Percentiles rank a stretch among this genome's conserved stretches.
phyloP scores from a whole-genome alignment of 2,888 invertebrate genomes.

The Galerucella nymphaeae region DNA sequence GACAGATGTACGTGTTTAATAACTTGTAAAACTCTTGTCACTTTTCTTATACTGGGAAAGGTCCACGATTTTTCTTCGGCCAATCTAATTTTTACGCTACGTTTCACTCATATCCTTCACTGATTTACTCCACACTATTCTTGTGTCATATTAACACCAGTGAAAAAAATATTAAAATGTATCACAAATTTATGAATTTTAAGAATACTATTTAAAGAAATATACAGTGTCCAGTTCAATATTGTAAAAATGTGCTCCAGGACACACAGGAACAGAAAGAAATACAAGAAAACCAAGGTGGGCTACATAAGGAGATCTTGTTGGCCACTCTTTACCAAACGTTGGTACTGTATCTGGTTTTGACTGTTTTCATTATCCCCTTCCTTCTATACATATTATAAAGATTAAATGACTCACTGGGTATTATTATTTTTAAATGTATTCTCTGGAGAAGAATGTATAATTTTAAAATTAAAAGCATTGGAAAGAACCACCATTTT shows the following conservation, averaged over 20 bases:
- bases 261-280: too few species aligned
- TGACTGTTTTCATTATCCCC: too few species aligned
- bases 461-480: constrained; percentile 11
- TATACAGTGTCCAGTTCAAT: neutral
- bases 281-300: too few species aligned
- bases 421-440: neutral
- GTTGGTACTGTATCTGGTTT: too few species aligned
- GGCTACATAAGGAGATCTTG: too few species aligned
- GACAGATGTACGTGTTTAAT: constrained; percentile 66
- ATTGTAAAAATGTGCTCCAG: neutral
- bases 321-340: too few species aligned
- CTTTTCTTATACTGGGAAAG: constrained; percentile 54
- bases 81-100: constrained; percentile 57
- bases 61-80: constrained; percentile 53
- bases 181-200: neutral
- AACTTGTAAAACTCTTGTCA: constrained; percentile 63
- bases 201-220: neutral
- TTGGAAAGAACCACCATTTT: neutral
- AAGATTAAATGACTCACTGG: neutral
- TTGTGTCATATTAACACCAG: neutral
- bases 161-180: neutral
- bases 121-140: constrained; percentile 19
- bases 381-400: neutral
- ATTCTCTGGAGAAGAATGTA: constrained; percentile 10
- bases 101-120: constrained; percentile 42